A percentile compares a stretch with the other conserved stretches of the same genome.
Evolutionary conservation across 2,888 invertebrate species (phyloP).

Genomic region (Amiota minor): DNA sequence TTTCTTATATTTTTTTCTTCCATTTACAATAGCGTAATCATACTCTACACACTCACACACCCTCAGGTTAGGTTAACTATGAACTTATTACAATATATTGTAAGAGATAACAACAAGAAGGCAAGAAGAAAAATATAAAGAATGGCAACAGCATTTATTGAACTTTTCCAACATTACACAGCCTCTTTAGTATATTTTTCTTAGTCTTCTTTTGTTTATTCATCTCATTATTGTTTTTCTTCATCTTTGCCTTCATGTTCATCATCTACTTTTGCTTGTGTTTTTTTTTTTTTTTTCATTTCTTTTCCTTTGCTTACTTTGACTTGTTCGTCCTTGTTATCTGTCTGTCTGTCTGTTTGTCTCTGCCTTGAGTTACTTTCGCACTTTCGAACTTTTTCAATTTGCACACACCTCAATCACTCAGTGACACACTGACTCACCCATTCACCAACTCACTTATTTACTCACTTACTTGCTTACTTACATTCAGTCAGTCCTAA

Average conservation of each 20-base stretch:
- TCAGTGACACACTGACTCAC: no score
- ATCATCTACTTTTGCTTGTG: not conserved
- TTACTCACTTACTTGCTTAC: no score
- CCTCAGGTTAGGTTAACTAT: conserved; percentile 2
- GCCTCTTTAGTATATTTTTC: no score
- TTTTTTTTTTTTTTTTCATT: not conserved
- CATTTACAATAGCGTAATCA: not conserved
- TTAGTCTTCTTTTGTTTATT: no score
- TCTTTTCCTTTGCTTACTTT: not conserved
- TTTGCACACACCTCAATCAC: not conserved
- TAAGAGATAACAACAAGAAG: not conserved
- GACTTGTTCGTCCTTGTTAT: not conserved
- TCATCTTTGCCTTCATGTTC: not conserved
- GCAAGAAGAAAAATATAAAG: not conserved
- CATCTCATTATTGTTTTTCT: not conserved
- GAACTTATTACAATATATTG: not conserved
- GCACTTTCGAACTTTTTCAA: conserved; percentile 10
- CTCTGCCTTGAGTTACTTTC: not conserved
- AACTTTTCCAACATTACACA: not conserved
- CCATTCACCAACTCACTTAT: no score
- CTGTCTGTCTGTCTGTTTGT: not conserved
- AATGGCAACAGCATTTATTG: not conserved
- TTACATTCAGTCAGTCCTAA: not conserved
- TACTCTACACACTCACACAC: not conserved
- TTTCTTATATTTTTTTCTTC: not conserved